Conservation (phyloP, 2,113 vertebrate genomes). For the Microcebus ravelobensis region DNA sequence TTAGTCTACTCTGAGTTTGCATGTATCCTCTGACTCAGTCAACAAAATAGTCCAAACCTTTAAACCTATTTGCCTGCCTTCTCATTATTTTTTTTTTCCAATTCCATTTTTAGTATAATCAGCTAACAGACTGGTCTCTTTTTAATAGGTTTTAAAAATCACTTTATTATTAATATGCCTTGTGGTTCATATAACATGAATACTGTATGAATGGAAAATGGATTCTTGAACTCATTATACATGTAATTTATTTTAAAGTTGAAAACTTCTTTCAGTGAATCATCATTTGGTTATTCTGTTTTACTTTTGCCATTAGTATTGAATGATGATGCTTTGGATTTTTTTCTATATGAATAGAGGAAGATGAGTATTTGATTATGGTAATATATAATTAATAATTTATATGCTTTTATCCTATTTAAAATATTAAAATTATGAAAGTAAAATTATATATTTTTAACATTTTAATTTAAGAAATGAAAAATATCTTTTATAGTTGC, state of each 20-base stretch:
- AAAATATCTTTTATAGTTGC: not conserved
- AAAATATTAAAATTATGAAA: conserved; percentile 18
- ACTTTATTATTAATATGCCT: conserved; percentile 52
- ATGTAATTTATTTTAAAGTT: conserved; percentile 60
- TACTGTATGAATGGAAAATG: conserved; percentile 52
- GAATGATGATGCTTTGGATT: not conserved
- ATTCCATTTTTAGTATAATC: conserved; percentile 50
- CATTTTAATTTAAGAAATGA: conserved; percentile 12
- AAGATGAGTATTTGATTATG: conserved; percentile 34
- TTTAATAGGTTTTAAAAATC: conserved; percentile 52
- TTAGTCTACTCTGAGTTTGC: conserved; percentile 2
- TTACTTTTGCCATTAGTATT: conserved; percentile 11
- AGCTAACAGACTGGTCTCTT: not conserved
- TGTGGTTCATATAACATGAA: conserved; percentile 41
- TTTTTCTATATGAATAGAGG: conserved; percentile 33
- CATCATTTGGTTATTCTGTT: conserved; percentile 41
- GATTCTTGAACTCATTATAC: conserved; percentile 31
- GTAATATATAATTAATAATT: conserved; percentile 23
- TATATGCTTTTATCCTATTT: conserved; percentile 24
- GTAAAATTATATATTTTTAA: not conserved
- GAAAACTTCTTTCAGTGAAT: conserved; percentile 20
- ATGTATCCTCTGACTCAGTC: conserved; percentile 45
- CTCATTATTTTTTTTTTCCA: not conserved
- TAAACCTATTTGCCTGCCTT: conserved; percentile 52
- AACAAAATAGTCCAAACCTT: conserved; percentile 6